These are phyloP conservation scores for Agrilus planipennis DNA, from an alignment of 1,140 invertebrate genomes.

Conservation along the genomic window DNA sequence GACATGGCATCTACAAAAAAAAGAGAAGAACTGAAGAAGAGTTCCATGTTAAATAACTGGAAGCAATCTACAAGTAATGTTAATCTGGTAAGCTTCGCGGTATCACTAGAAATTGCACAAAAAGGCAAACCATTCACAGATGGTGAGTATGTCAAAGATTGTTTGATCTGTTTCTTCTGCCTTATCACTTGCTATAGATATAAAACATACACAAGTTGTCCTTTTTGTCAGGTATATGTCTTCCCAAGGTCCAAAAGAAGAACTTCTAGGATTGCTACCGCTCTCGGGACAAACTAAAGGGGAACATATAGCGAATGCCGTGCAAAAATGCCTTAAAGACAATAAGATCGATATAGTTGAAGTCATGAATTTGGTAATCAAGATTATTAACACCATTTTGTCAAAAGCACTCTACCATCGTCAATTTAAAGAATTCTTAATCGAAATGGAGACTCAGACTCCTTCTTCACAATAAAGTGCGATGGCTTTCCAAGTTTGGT, in stretches of 20 bases:
- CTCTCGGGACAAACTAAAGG: slow-evolving; percentile 20
- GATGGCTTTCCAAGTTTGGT: slow-evolving; percentile 6
- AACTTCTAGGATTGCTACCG: slow-evolving; percentile 22
- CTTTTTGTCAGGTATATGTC: slow-evolving; percentile 21
- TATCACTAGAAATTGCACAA: slow-evolving; percentile 19
- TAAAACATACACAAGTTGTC: slow-evolving; percentile 24
- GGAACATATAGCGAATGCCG: slow-evolving; percentile 26
- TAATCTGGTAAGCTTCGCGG: slow-evolving; percentile 24
- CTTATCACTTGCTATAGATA: slow-evolving; percentile 19
- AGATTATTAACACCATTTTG: slow-evolving; percentile 7
- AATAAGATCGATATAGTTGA: slow-evolving; percentile 23
- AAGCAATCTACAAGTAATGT: slow-evolving; percentile 25
- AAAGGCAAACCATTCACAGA: slow-evolving; percentile 26
- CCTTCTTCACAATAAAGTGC: slow-evolving; percentile 1
- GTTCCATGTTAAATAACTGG: slow-evolving; percentile 24
- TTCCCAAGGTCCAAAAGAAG: slow-evolving; percentile 20
- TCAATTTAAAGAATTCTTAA: slow-evolving; percentile 12
- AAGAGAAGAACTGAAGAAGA: slow-evolving; percentile 21
- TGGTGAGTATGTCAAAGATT: slow-evolving; percentile 25
- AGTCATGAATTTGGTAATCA: slow-evolving; percentile 11
- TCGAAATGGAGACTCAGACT: slow-evolving; percentile 1
- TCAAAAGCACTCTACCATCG: too few relatives aligned
- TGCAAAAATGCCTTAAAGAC: slow-evolving; percentile 20
- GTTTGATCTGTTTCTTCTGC: slow-evolving; percentile 4
- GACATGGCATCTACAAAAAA: neutral